Evolutionary conservation across 2,797 vertebrate species (phyloP).

Genomic region (Lepus townsendii): DNA sequence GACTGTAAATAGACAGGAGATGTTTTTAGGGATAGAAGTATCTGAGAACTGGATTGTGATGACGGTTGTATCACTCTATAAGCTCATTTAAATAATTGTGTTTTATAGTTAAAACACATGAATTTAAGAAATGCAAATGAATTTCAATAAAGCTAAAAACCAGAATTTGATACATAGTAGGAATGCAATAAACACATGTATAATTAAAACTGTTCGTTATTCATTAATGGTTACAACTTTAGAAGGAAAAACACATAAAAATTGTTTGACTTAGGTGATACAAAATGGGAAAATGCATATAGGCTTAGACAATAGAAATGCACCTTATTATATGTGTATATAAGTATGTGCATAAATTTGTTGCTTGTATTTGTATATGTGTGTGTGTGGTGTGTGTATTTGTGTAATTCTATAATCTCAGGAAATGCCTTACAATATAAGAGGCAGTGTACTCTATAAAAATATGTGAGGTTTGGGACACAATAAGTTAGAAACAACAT

Average conservation of each 20-base stretch:
- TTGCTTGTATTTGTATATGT: not conserved
- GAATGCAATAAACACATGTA: not conserved
- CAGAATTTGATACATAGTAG: not conserved
- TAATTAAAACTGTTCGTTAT: not conserved
- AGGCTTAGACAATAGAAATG: not conserved
- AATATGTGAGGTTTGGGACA: constrained; percentile 23
- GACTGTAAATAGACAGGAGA: not conserved
- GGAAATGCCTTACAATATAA: not conserved
- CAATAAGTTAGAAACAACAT: constrained; percentile 70
- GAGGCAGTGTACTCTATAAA: constrained; percentile 52
- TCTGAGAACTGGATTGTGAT: not conserved
- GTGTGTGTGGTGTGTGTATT: not conserved
- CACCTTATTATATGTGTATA: not conserved
- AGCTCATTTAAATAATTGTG: not conserved
- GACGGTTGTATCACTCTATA: not conserved
- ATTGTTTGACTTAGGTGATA: not conserved
- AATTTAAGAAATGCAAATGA: not conserved
- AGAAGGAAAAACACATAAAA: not conserved
- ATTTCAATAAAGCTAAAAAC: not conserved
- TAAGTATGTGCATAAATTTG: not conserved
- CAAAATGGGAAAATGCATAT: not conserved
- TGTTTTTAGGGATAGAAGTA: not conserved
- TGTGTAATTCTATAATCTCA: not conserved
- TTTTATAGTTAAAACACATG: not conserved
- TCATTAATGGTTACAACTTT: not conserved